Base-by-base conservation (phyloP, 2,113 vertebrate genomes). In the Peromyscus californicus region DNA sequence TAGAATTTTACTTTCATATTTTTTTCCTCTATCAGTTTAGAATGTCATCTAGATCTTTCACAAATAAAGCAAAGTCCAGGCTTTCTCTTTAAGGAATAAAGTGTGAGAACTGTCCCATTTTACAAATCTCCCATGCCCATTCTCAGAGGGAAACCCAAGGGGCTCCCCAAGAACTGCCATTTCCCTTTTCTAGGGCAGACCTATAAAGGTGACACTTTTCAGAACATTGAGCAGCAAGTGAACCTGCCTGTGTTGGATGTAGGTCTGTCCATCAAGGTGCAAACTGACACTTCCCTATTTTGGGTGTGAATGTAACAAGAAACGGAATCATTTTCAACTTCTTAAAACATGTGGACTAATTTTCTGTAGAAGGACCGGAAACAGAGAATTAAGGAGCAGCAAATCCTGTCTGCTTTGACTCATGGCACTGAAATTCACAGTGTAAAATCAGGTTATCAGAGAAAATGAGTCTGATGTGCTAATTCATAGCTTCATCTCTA, bases 381-480 rank as follows among this genome's bases (percentile, higher is more conserved):
- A 65, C 65, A 65, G 74, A 90, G 51, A 92, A 90, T 42, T 9
- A 79, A 92, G 39, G 42, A 86, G 19, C 59, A 33, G 17, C 39
- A 72, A 2, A 75, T 72, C 45, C 63, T 10, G 0, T 48, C 90
- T 96, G 72, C 39, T 92, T 96, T 94, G 69, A 33, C 90, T 96
- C 85, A 90, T 1, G 51, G 48, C 54, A 84, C 12, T 48, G 51
- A 83, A 75, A 75, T n/a, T 54, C n/a, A 36, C 31, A 57, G 65
- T 80, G 82, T 33, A 88, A 98, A 98, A 97, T 84, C 95, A 97
- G 97, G 97, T 98, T 97, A 98, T 86, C 90, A 48, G 91, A 74
- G 88, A 95, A 93, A 97, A 93, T 87, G 90, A 97, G 94, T 91
- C 74, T 89, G 42, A 91, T 97, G 97, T 96, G 93, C 98, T 97